Evolutionary conservation across 1,140 invertebrate species (phyloP).

Genomic region (Cotesia typhae): DNA sequence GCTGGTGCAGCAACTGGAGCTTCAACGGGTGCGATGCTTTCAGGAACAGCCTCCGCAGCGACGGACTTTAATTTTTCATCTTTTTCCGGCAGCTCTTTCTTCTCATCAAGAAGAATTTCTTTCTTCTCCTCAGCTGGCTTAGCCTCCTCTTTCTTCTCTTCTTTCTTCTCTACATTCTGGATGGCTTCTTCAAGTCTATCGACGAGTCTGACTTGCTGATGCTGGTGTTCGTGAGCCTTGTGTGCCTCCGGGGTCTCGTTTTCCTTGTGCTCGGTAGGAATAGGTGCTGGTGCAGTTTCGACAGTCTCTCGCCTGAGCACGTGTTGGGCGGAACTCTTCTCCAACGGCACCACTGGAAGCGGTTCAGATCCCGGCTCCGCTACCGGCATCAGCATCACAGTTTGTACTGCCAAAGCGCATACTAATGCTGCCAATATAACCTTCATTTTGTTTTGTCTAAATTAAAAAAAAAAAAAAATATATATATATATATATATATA

Average conservation of each 20-base stretch:
- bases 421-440: constrained; percentile 49
- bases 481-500: too few species aligned
- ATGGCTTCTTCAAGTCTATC: constrained; percentile 23
- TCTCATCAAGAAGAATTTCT: constrained; percentile 31
- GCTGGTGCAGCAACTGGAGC: not conserved
- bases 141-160: constrained; percentile 27
- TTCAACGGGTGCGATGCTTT: not conserved
- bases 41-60: not conserved
- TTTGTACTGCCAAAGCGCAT: constrained; percentile 50
- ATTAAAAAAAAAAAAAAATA: constrained; percentile 8
- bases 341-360: constrained; percentile 38
- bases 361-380: constrained; percentile 43
- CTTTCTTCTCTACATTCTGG: constrained; percentile 29
- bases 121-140: constrained; percentile 16
- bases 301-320: constrained; percentile 24
- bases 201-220: constrained; percentile 8
- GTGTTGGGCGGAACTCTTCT: constrained; percentile 21
- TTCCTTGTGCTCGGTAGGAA: constrained; percentile 17
- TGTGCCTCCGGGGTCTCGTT: constrained; percentile 21
- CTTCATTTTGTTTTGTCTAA: constrained; percentile 49
- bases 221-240: constrained; percentile 6
- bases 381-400: constrained; percentile 52
- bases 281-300: not conserved
- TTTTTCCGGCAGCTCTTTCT: constrained; percentile 17
- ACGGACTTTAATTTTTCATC: not conserved